Base-by-base conservation (phyloP, 2,113 vertebrate species). In the Pleuronectes platessa region DNA sequence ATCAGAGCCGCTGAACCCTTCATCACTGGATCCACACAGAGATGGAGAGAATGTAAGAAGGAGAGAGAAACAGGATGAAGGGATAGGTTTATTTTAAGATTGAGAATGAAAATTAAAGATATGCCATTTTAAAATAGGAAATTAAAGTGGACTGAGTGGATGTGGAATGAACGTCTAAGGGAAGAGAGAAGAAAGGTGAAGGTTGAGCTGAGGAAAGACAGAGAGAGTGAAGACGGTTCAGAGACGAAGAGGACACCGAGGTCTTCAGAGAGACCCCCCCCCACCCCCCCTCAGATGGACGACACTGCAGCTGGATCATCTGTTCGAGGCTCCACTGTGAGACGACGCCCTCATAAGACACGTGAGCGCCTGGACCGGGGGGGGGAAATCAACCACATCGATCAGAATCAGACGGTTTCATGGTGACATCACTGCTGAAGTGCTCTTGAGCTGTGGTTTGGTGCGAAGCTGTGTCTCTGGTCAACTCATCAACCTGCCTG, bases 281-380 rank as follows among this genome's bases (percentile, higher is more conserved):
- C 26, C 27, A 2, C 26, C 27, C 27, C 27, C 27, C 27, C 4
- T 5, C 27, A 27, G 27, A 27, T 27, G 27, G 27, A 27, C 4
- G 27, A 5, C 27, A 27, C 27, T 27, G 27, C 27, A 27, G 27
- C 27, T 27, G 27, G 27, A 27, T 27, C 27, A 27, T 27, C 27
- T 27, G 27, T 27, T 27, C 4, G 27, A 85, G 60, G 56, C 68
- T 61, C 76, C 70, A 24, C 71, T 31, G 45, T 68, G 58, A 81
- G 68, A 86, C 76, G 31, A 31, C 31, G 6, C 31, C 31, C 31
- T 31, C 61, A 72, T 85, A 71, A 74, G 53, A 84, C 83, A 72
- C 42, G 45, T 1, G 56, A 58, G n/a, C 0, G 15, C 14, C 31
- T 31, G 31, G 31, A 31, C 5, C 24, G 13, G 45, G 45, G 4